Evolutionary conservation across 2,113 vertebrate species (phyloP), one percentile per base, ranked within the genome.

Genomic region (Halcyon senegalensis): DNA sequence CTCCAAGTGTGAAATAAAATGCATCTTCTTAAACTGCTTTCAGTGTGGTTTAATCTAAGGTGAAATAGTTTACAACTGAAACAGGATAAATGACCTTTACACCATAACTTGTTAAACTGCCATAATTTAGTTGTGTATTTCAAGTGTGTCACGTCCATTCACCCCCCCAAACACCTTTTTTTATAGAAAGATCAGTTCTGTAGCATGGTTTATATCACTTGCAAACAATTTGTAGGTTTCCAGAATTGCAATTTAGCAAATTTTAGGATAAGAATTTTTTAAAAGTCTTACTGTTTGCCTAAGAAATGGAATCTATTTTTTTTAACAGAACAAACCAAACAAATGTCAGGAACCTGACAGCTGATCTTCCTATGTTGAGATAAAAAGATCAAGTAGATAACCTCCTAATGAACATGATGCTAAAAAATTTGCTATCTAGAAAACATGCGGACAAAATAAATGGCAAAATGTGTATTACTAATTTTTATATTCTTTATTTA

Each of bases 161-260:
- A 9, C 7, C 8, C 1, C 2, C 10, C 6, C 8, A 2, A 10
- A 2, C 3, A 5, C 16, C 8, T 3, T 0, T 3, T 13, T 23
- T 39, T 77, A 60, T 9, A 33, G 8, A 53, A 72, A 27, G 30
- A 39, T 19, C 16, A 74, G 15, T 2, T 58, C 50, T 72, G 10
- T 56, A 69, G 60, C 24, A 14, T 4, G 4, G 46, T 23, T 66
- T 55, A 5, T 27, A 60, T 27, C 10, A 13, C 19, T 68, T 63
- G 55, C 2, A 74, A 84, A 51, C 5, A 73, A 77, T 56, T 59
- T 53, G 23, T 51, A 51, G 25, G 8, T 24, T 59, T 75, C n/a
- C 51, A 79, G 37, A 70, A 55, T 62, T 39, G 53, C 27, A 63
- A 55, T 63, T 72, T 8, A 62, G 17, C 17, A 66, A 48, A 46